Evolutionary conservation across 2,797 vertebrate species (phyloP).

Genomic region (Myotis daubentonii): DNA sequence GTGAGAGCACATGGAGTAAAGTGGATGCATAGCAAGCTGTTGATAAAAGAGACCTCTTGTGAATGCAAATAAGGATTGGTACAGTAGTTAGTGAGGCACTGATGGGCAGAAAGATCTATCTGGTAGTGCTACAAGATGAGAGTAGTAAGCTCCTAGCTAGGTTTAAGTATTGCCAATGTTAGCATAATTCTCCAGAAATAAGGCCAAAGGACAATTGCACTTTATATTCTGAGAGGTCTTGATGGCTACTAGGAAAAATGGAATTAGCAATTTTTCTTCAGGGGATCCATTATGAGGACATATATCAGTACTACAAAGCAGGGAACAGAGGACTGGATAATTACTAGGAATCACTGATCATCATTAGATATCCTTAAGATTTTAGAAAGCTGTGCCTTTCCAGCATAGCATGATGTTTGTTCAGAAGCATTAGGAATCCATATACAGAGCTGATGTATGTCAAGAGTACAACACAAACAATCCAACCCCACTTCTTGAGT

Average conservation of each 20-base stretch:
- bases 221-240: constrained; percentile 46
- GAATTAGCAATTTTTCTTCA: constrained; percentile 1
- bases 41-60: not conserved
- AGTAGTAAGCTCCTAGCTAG: not conserved
- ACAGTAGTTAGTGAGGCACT: constrained; percentile 44
- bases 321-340: not conserved
- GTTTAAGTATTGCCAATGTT: not conserved
- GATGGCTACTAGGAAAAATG: not conserved
- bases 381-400: constrained; percentile 42
- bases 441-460: constrained; percentile 3
- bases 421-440: constrained; percentile 42
- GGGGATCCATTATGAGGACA: not conserved
- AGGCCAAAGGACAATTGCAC: not conserved
- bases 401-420: not conserved
- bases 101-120: constrained; percentile 33
- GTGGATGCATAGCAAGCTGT: not conserved
- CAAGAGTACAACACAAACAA: constrained; percentile 17
- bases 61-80: not conserved
- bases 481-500: not conserved
- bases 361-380: not conserved
- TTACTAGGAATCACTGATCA: constrained; percentile 17
- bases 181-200: constrained; percentile 9
- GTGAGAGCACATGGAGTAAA: not conserved
- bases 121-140: not conserved
- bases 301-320: constrained; percentile 12